Conservation (phyloP, 2,888 invertebrate genomes). For the Nesidiocoris tenuis region DNA sequence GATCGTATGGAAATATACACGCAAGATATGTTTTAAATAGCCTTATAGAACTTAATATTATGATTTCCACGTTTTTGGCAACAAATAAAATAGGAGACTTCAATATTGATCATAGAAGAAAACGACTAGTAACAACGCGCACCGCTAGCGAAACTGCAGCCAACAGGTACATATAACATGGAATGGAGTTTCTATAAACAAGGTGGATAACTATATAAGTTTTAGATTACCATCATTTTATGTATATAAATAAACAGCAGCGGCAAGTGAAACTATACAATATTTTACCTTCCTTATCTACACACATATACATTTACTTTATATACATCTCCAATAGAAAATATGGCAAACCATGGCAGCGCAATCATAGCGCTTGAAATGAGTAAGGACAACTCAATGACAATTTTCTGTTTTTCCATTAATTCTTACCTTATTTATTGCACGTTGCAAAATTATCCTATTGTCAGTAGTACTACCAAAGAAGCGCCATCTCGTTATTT, state of each 20-base stretch:
- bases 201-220: neutral
- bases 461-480: conserved; percentile 20
- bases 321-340: conserved; percentile 35
- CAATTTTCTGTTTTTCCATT: neutral
- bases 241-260: neutral
- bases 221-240: neutral
- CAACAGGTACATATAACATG: conserved; percentile 5
- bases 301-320: conserved; percentile 40
- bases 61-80: conserved; percentile 15
- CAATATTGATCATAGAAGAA: conserved; percentile 27
- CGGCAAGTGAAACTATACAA: conserved; percentile 18
- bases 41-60: conserved; percentile 12
- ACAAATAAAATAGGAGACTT: conserved; percentile 28
- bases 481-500: conserved; percentile 1
- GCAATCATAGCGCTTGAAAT: conserved; percentile 9
- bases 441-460: conserved; percentile 17
- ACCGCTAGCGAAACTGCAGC: conserved; percentile 9
- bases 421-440: conserved; percentile 10
- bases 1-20: conserved; percentile 13
- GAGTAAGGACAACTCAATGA: neutral
- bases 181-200: conserved; percentile 25
- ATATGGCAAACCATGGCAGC: conserved; percentile 35
- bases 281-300: conserved; percentile 32
- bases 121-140: conserved; percentile 34
- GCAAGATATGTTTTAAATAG: conserved; percentile 30